Base-by-base conservation (phyloP, 2,797 vertebrate genomes). In the Thaleichthys pacificus region DNA sequence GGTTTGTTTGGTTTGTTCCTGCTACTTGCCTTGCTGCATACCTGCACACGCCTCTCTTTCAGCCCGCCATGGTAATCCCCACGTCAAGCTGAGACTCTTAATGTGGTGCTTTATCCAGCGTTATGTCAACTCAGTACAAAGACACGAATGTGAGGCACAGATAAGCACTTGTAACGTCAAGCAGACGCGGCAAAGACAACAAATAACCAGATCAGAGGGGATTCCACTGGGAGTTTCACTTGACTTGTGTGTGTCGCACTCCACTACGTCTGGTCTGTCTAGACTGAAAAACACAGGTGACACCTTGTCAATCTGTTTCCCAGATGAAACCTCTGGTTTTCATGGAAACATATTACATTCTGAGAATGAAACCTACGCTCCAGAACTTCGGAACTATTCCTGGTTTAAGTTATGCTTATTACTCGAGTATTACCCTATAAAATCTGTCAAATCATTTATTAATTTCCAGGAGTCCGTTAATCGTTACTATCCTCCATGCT, bases 111-210 rank as follows among this genome's bases (percentile, higher is more conserved):
- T 84, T 72, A 77, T 74, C 66, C 64, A 62, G 72, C 11, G n/a
- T 88, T 84, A 87, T 80, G 73, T 74, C 84, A 89, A 79, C 78
- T 73, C 61, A 17, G 56, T 11, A 80, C 64, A 65, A 70, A 76
- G 65, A 38, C 61, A 61, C 0, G 32, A 79, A 80, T 75, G 78
- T 74, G 68, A 77, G 72, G 67, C 71, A 70, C 35, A 58, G 71
- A 67, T 64, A 78, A 66, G 66, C 49, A 17, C 0, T 8, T 51
- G n/a, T 78, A 83, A 83, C 77, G 54, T 32, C 71, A 69, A 72
- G 73, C 77, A 86, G 71, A 78, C 7, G 14, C 12, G 19, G 64
- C 22, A 70, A 66, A 79, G 54, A 75, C 79, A 83, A 78, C 71
- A 76, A 82, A 71, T 61, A 74, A 54, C 32, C 19, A 64, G 57